These are phyloP conservation scores for Aphaenogaster rudis DNA, from an alignment of 1,140 invertebrate species.

Conservation along the genomic window DNA sequence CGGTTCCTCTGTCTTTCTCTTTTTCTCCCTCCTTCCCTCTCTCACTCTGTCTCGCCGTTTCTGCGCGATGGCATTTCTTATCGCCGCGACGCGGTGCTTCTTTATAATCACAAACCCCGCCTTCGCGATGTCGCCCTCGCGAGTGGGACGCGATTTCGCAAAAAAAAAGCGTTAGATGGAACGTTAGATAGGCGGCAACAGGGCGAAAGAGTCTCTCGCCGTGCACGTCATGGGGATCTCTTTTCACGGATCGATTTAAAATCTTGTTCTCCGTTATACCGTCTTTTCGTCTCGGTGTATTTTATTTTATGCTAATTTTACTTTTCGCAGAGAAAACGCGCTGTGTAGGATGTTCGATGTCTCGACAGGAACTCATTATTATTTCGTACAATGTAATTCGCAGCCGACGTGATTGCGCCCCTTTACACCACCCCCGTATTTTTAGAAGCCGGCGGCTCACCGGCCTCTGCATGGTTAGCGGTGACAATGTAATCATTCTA, in stretches of 20 bases:
- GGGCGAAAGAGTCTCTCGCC: not conserved
- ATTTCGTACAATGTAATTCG: not conserved
- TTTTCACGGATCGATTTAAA: not conserved
- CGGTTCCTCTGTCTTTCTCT: not conserved
- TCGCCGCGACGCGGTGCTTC: slow-evolving; percentile 28
- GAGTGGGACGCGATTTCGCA: not conserved
- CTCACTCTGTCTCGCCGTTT: not conserved
- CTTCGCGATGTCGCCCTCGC: not conserved
- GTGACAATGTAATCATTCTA: not conserved
- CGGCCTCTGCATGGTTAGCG: not conserved
- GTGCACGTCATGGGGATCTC: not conserved
- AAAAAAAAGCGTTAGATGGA: not conserved
- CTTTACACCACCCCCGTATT: not conserved
- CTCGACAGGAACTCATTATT: not conserved
- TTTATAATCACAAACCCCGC: slow-evolving; percentile 37
- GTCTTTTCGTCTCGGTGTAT: not conserved
- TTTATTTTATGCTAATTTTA: not conserved
- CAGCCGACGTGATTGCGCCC: not conserved
- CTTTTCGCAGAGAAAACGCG: not conserved
- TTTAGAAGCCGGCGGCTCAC: not conserved
- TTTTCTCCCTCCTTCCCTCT: not conserved
- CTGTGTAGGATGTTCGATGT: not conserved
- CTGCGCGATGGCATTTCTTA: slow-evolving; percentile 33
- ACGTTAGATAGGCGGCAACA: not conserved
- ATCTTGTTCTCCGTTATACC: not conserved